Conservation (phyloP, 2,113 vertebrate species). For the Toxotes chatareus region DNA sequence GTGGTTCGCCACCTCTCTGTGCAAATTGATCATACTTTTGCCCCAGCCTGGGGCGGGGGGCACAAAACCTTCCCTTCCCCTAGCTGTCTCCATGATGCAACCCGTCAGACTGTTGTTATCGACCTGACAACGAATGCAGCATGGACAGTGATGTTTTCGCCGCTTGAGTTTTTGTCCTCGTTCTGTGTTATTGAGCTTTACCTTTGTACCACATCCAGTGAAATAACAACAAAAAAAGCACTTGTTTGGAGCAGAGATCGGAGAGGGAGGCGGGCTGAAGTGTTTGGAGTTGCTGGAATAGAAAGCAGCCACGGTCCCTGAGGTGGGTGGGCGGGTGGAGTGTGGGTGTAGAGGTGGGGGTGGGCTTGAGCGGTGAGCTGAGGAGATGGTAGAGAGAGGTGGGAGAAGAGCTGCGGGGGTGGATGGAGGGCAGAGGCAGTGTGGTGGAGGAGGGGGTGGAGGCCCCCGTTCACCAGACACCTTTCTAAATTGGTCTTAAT, state of each 20-base stretch:
- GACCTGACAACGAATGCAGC: not conserved
- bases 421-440: conserved; percentile 43
- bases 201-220: not conserved
- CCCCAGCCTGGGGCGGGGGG: not conserved
- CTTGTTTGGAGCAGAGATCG: conserved; percentile 3
- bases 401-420: conserved; percentile 44
- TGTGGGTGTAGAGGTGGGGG: conserved; percentile 39
- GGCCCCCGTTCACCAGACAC: conserved; percentile 81
- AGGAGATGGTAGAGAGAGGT: conserved; percentile 10
- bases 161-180: not conserved
- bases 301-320: conserved; percentile 24
- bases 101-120: not conserved
- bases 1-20: not conserved
- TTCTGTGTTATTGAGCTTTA: not conserved
- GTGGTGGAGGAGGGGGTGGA: conserved; percentile 23
- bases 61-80: not conserved
- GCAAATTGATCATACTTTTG: conserved; percentile 40
- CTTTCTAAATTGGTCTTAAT: conserved; percentile 87
- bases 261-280: conserved; percentile 10
- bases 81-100: not conserved
- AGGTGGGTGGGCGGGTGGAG: conserved; percentile 31
- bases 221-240: not conserved
- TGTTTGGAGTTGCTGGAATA: conserved; percentile 27
- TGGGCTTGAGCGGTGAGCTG: not conserved
- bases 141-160: no score